These are phyloP conservation scores for Nestor notabilis DNA, from an alignment of 2,113 vertebrate genomes.

Conservation along the genomic window DNA sequence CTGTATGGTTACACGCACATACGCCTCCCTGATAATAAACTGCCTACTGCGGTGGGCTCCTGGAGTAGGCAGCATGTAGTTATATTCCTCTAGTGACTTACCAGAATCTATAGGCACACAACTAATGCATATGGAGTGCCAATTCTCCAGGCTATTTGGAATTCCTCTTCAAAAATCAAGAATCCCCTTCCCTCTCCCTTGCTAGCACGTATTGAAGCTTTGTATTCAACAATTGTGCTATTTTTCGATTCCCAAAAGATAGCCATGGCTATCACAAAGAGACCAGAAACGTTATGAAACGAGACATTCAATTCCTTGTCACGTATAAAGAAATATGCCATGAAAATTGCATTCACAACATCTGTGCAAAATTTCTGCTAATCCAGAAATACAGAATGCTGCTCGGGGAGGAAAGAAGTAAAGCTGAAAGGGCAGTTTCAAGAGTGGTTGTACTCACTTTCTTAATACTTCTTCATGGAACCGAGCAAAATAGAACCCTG, in stretches of 20 bases:
- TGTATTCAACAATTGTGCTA: not conserved
- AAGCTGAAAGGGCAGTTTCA: not conserved
- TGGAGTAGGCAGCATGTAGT: not conserved
- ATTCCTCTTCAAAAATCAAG: not conserved
- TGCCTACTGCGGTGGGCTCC: not conserved
- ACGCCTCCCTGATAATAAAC: not conserved
- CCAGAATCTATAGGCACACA: not conserved
- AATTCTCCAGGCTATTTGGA: not conserved
- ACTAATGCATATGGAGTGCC: not conserved
- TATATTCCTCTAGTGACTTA: not conserved
- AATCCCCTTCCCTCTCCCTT: not conserved
- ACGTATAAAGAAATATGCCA: not conserved
- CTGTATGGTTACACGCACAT: not conserved
- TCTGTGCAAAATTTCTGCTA: not conserved
- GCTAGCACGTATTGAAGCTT: not conserved
- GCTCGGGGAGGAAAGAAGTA: not conserved
- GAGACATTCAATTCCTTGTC: not conserved
- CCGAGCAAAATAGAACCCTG: not conserved
- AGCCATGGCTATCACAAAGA: not conserved
- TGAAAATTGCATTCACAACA: not conserved
- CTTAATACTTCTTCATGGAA: not conserved
- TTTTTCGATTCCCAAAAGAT: not conserved
- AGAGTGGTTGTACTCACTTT: not conserved
- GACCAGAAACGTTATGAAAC: not conserved
- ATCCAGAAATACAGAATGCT: not conserved